phyloP scores from a whole-genome alignment of 2,113 vertebrate species.

The Laticauda laticaudata region DNA sequence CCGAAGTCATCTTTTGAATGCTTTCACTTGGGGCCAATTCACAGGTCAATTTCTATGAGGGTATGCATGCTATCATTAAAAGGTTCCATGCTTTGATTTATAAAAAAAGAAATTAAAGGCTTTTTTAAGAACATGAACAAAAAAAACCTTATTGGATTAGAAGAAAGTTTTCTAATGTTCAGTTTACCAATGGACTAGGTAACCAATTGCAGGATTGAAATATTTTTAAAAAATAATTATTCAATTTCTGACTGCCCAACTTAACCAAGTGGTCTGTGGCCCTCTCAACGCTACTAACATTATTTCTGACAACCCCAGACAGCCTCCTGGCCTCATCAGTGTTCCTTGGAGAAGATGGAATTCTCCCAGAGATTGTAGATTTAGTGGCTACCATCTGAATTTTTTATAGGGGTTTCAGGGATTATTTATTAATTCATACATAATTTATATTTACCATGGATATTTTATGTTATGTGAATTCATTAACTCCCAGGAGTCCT shows the following conservation, averaged over 20 bases:
- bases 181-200: not conserved
- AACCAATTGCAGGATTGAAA: not conserved
- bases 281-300: not conserved
- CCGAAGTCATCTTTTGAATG: slow-evolving; percentile 38
- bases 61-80: not conserved
- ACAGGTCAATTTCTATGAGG: not conserved
- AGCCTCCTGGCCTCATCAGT: not conserved
- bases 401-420: not conserved
- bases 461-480: not conserved
- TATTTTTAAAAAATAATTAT: not conserved
- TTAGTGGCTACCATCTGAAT: not conserved
- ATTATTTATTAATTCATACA: not conserved
- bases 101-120: not conserved
- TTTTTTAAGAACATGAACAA: not conserved
- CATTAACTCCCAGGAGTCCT: not conserved
- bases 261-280: not conserved
- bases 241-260: not conserved
- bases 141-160: not conserved
- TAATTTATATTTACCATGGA: not conserved
- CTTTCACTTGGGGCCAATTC: slow-evolving; percentile 6
- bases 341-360: not conserved
- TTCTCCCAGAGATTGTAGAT: not conserved
- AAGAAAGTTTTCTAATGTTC: not conserved
- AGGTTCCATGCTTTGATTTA: not conserved
- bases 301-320: not conserved